Base-by-base conservation (phyloP, 2,797 vertebrate species). In the Jordanella pulchra region DNA sequence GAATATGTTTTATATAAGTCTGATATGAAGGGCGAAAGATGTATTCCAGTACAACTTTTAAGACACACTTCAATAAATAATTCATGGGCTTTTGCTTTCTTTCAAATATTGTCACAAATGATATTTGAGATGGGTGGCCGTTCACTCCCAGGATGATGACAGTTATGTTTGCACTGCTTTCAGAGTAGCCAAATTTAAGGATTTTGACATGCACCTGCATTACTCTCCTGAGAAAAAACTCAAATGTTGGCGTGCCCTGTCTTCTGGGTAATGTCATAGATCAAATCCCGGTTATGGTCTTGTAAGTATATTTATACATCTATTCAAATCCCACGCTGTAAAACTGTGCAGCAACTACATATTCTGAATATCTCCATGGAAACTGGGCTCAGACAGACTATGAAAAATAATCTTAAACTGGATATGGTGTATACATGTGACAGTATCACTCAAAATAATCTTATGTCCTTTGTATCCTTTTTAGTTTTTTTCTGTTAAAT, bases 241-340 rank as follows among this genome's bases (percentile, higher is more conserved):
- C 76, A 84, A 80, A 86, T 77, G 58, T 68, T 14, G 68, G 53
- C 51, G 1, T 69, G 68, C 70, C 80, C 76, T 54, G 51, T 84
- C 81, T 85, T 81, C 72, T 78, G 79, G 84, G 80, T 87, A 87
- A 87, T 77, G 68, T 72, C 23, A 12, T 76, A 82, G 79, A 89
- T 89, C 89, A 89, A 84, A 88, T 82, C 72, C 78, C 54, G 48
- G 76, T 86, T 75, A 76, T 65, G 69, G 85, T 85, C 79, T 86
- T 76, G 72, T 77, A 70, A 78, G 85, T 77, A 89, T 89, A 89
- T 89, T 89, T 87, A 84, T 89, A 85, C 72, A 80, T 53, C 77
- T 69, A 77, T 76, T 86, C 74, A 85, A 82, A 86, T 81, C 73
- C 73, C 45, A 4, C 64, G 74, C 78, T 71, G n/a, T 73, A 77